phyloP scores from a whole-genome alignment of 2,888 invertebrate genomes.

The Ormyrus nitidulus region DNA sequence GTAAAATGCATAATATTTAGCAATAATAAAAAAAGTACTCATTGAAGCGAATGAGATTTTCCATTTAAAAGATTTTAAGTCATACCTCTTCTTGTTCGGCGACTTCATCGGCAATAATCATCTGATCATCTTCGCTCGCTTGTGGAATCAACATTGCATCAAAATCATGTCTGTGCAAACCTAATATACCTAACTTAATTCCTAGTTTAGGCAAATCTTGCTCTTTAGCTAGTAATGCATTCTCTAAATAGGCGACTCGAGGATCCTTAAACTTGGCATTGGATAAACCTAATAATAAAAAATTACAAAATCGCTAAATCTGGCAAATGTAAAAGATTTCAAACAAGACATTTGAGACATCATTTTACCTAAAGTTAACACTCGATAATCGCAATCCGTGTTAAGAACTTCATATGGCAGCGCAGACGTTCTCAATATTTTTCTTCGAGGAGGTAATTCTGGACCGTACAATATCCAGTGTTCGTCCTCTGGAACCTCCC shows the following conservation, averaged over 20 bases:
- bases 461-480: conserved; percentile 78
- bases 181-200: conserved; percentile 80
- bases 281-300: conserved; percentile 40
- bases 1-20: no score
- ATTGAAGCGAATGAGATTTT: no score
- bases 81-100: conserved; percentile 33
- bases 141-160: conserved; percentile 79
- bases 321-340: conserved; percentile 1
- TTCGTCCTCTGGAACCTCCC: conserved; percentile 77
- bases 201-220: conserved; percentile 75
- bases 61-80: not conserved
- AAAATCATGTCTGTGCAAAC: conserved; percentile 77
- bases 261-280: conserved; percentile 66
- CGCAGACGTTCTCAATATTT: conserved; percentile 79
- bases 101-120: conserved; percentile 27
- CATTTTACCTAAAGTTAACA: conserved; percentile 76
- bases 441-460: conserved; percentile 77
- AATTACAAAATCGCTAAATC: not conserved
- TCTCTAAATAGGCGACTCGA: conserved; percentile 77
- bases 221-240: conserved; percentile 78
- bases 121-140: conserved; percentile 43
- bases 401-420: conserved; percentile 79
- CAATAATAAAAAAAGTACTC: no score
- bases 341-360: not conserved
- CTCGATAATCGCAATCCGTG: conserved; percentile 79